phyloP scores from a whole-genome alignment of 2,888 invertebrate species.

The Trichopria drosophilae region DNA sequence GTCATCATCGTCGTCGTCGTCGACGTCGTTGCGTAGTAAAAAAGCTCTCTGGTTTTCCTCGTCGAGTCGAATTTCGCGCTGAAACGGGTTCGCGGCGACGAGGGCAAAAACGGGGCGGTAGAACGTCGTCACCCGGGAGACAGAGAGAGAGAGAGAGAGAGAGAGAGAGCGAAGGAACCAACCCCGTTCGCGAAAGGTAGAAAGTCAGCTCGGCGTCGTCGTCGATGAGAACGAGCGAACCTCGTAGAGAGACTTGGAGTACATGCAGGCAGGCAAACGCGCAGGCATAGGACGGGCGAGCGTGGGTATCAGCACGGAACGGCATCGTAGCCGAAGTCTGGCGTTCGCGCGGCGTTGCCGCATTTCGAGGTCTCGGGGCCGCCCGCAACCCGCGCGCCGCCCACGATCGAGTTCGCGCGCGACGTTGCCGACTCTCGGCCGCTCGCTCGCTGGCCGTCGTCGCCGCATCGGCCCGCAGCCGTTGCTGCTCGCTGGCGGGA shows the following conservation, averaged over 20 bases:
- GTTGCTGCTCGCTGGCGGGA: slow-evolving; percentile 48
- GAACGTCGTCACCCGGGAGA: too few relatives aligned
- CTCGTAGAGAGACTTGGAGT: slow-evolving; percentile 16
- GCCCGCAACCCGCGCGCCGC: slow-evolving; percentile 17
- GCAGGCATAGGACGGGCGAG: slow-evolving; percentile 38
- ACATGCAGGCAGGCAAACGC: slow-evolving; percentile 28
- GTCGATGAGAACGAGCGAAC: background rate
- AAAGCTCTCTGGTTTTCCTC: slow-evolving; percentile 53
- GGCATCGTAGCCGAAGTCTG: slow-evolving; percentile 51
- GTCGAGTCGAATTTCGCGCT: slow-evolving; percentile 32
- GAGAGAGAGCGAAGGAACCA: slow-evolving; percentile 14
- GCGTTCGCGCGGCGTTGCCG: slow-evolving; percentile 54
- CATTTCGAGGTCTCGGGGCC: slow-evolving; percentile 50
- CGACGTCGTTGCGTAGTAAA: slow-evolving; percentile 42
- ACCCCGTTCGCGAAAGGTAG: background rate
- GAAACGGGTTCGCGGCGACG: slow-evolving; percentile 40
- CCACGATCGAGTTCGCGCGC: slow-evolving; percentile 29
- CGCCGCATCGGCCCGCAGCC: slow-evolving; percentile 16
- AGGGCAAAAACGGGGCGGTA: slow-evolving; percentile 22
- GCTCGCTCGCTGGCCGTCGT: slow-evolving; percentile 51
- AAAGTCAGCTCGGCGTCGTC: background rate
- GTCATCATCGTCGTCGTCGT: background rate
- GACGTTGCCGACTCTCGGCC: slow-evolving; percentile 40
- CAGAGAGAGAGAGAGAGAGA: slow-evolving; percentile 25
- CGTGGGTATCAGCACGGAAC: slow-evolving; percentile 61